Evolutionary conservation across 2,113 vertebrate genomes (phyloP).

Genomic region (Coryphaenoides rupestris): DNA sequence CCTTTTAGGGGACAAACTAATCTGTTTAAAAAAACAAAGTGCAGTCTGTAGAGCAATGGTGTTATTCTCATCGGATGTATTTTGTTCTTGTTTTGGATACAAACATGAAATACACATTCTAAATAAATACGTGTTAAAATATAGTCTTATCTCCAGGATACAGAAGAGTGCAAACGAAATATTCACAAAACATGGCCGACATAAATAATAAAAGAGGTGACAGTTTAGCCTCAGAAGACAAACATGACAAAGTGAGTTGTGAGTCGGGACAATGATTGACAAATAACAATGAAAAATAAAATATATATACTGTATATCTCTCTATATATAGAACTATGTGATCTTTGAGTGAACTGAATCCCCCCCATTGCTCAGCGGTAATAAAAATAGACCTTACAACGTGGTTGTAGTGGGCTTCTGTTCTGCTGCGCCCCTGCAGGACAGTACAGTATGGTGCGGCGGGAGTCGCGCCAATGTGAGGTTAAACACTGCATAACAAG

Average conservation of each 20-base stretch:
- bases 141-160: conserved; percentile 66
- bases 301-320: too few relatives aligned
- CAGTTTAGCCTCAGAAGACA: not conserved
- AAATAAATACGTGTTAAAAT: conserved; percentile 66
- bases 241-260: conserved; percentile 8
- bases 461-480: conserved; percentile 47
- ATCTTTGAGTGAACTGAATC: conserved; percentile 19
- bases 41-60: conserved; percentile 64
- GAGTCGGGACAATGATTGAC: conserved; percentile 11
- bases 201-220: conserved; percentile 18
- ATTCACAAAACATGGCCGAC: conserved; percentile 36
- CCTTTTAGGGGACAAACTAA: conserved; percentile 23
- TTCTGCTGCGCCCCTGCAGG: conserved; percentile 9
- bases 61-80: conserved; percentile 45
- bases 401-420: conserved; percentile 17
- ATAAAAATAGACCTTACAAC: conserved; percentile 31
- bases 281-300: conserved; percentile 5
- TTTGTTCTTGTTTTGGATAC: conserved; percentile 67
- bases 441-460: conserved; percentile 23
- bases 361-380: conserved; percentile 8
- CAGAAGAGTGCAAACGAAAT: conserved; percentile 71
- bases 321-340: not conserved
- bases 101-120: conserved; percentile 60
- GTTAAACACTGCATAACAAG: conserved; percentile 42
- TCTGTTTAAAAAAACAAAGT: conserved; percentile 61